Conservation (phyloP, 2,113 vertebrate genomes). For the Melanotaenia duboulayi region DNA sequence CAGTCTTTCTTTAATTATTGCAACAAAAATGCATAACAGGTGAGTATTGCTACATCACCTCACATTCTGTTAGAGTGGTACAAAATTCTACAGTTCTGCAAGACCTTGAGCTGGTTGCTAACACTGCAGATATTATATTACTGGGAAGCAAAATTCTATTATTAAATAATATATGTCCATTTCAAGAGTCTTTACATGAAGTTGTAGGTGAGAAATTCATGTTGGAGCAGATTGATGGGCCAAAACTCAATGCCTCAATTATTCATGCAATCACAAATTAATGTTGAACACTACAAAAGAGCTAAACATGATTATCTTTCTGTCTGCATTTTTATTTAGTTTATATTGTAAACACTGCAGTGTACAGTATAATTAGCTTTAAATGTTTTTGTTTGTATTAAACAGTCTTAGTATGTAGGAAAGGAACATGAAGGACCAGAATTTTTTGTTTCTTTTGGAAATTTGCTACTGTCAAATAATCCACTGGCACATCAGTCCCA, state of each 20-base stretch:
- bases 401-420: background rate
- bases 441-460: background rate
- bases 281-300: background rate
- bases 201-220: conserved; percentile 19
- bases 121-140: conserved; percentile 25
- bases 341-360: background rate
- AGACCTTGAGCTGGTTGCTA: background rate
- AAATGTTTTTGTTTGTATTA: background rate
- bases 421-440: background rate
- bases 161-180: conserved; percentile 45
- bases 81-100: background rate
- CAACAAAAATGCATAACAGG: no score
- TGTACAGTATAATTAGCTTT: no score
- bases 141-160: conserved; percentile 36
- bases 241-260: conserved; percentile 4
- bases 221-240: conserved; percentile 7
- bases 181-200: conserved; percentile 27
- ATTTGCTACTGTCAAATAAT: background rate
- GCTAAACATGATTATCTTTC: background rate
- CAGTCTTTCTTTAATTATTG: no score
- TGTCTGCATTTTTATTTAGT: background rate
- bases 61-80: no score
- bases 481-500: background rate
- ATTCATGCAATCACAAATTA: conserved; percentile 3
- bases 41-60: no score